Evolutionary conservation across 2,888 invertebrate species (phyloP), one percentile per base, ranked within the genome.

Genomic region (Papilio protenor): DNA sequence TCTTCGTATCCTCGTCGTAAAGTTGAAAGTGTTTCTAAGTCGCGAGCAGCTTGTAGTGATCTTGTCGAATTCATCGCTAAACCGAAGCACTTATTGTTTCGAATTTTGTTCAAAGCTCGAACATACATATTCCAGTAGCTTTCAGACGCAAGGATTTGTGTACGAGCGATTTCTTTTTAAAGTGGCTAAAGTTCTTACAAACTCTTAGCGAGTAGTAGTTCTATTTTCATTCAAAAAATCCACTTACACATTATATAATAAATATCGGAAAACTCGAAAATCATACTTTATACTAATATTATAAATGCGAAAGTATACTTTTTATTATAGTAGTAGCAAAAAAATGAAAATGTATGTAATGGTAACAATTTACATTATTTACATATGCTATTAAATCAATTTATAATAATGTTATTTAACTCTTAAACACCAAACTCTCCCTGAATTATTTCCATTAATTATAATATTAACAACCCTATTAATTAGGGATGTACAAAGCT

Each of bases 71-170:
- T 75, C 75, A 75, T 78, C 75, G 77, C 71, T 78, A 77, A 79
- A 81, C 81, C 78, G 81, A 84, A 82, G 82, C 83, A 82, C 83
- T 84, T 83, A 85, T 87, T 86, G 85, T 87, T 85, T 84, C 82
- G 82, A 85, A 84, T 85, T 85, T 84, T 85, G 84, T 85, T 82
- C 84, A 79, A 86, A 84, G 83, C 83, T 85, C 81, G 79, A 83
- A 84, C 86, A 88, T 88, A 87, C 86, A 88, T 88, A 89, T 90
- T 87, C 86, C 84, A 86, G 87, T 85, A 87, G 87, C 85, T 88
- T 86, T 83, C 80, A 82, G 82, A 82, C 82, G 82, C 81, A 83
- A 83, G 84, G 87, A 83, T 83, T 83, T 82, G 82, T 84, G 82
- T 84, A 82, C 77, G 77, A 82, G 66, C 77, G 81, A 83, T 84